Evolutionary conservation across 2,113 vertebrate species (phyloP).

Genomic region (Prionailurus bengalensis): DNA sequence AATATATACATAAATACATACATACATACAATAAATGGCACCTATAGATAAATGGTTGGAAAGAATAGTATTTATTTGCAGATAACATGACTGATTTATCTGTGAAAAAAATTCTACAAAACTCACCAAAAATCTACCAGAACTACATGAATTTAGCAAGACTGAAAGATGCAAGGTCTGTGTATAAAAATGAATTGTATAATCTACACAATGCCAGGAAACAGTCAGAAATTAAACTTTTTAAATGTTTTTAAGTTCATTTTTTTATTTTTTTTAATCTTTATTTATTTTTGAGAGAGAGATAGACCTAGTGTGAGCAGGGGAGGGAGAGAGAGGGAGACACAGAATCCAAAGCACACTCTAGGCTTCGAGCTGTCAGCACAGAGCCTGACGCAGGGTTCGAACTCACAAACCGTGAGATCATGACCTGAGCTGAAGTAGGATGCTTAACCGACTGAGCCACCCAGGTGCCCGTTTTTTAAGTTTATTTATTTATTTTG

Average conservation of each 20-base stretch:
- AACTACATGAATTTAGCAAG: conserved; percentile 9
- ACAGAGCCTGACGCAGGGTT: too few species aligned
- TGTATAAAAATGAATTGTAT: background rate
- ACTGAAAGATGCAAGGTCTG: background rate
- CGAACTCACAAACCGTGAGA: too few species aligned
- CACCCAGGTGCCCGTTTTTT: too few species aligned
- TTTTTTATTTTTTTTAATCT: too few species aligned
- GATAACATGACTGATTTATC: background rate
- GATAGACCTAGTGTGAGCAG: too few species aligned
- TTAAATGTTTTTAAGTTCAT: background rate
- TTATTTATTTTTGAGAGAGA: too few species aligned
- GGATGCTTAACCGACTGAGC: too few species aligned
- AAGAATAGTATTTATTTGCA: background rate
- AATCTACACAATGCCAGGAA: background rate
- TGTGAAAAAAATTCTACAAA: background rate
- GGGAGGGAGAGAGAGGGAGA: too few species aligned
- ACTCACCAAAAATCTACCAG: background rate
- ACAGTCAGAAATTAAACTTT: background rate
- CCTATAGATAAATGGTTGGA: background rate
- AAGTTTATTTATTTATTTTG: too few species aligned
- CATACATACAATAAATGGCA: background rate
- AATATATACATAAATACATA: background rate
- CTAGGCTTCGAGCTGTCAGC: too few species aligned
- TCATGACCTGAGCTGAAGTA: too few species aligned
- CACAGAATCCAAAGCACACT: too few species aligned